A percentile compares a stretch with the other conserved stretches of the same genome.
These are phyloP conservation scores for Semnornis frantzii DNA, from an alignment of 2,113 vertebrate genomes.

Conservation along the genomic window DNA sequence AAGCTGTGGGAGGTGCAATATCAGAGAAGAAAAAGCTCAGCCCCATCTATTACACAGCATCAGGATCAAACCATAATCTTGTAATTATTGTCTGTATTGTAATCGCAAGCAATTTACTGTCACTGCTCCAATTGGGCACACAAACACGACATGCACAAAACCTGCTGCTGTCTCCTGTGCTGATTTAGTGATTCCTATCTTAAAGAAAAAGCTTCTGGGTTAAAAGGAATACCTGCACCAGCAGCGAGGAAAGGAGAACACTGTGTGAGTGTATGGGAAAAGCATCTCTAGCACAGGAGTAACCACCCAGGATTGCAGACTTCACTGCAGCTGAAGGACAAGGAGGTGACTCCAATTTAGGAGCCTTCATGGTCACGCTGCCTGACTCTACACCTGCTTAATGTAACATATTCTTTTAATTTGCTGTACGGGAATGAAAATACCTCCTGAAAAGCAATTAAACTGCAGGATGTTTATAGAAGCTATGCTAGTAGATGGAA, in stretches of 20 bases:
- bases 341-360: neutral
- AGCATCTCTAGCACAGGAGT: neutral
- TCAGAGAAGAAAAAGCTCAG: neutral
- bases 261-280: neutral
- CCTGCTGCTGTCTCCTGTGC: neutral
- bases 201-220: neutral
- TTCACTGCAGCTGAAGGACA: neutral
- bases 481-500: neutral
- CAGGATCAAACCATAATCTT: neutral
- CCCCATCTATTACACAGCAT: neutral
- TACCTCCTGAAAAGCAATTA: slow-evolving; percentile 15
- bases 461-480: neutral
- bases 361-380: neutral
- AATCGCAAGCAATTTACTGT: slow-evolving; percentile 9
- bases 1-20: slow-evolving; percentile 7
- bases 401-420: neutral
- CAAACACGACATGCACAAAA: neutral
- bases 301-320: neutral
- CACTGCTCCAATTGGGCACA: neutral
- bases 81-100: neutral
- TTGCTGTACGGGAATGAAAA: neutral
- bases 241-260: neutral
- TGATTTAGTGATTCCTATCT: neutral
- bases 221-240: neutral
- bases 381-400: neutral